Evolutionary conservation across 2,113 vertebrate genomes (phyloP), one percentile per base, ranked within the genome.

Genomic region (Oceanodroma tethys): DNA sequence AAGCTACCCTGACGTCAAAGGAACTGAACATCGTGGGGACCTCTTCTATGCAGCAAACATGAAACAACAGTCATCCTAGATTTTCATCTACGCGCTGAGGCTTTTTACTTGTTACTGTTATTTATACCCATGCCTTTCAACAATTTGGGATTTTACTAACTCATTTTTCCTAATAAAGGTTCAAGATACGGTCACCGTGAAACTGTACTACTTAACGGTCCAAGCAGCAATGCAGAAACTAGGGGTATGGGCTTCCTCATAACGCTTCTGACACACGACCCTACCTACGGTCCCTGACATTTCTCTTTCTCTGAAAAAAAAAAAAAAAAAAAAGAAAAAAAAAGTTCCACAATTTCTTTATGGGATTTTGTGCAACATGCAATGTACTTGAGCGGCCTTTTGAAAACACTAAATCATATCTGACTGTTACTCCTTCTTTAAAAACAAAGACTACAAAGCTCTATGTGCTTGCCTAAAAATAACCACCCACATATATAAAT

Each of bases 221-320:
- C 2, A 1, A 63, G 40, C 3, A 5, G 36, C 40, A 42, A 43
- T 0, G 6, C 36, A 47, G 47, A 38, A 56, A 43, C 67, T 12
- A 32, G 1, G 27, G 18, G 11, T 7, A 5, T 0, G 23, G 13
- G 47, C 53, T 56, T 48, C 21, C 56, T 52, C 34, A 8, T 12
- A 16, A 16, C 1, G 2, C 68, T n/a, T 58, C 58, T 1, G 2
- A 58, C 3, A 7, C 4, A 6, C 1, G 10, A 40, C 40, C 50
- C 66, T 9, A 32, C 36, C 20, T 25, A 21, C 0, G 1, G 19
- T 3, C 21, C 48, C 48, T 4, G 36, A 36, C 11, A 13, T 21
- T 36, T 30, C 59, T 43, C 23, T 25, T 40, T 5, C 36, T 48
- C 55, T 34, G 13, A 25, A 38, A 48, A 27, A 9, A 11, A 19